These are phyloP conservation scores for Luidia sarsii DNA, from an alignment of 53 echinoderm and acorn worm species.

Conservation along the genomic window DNA sequence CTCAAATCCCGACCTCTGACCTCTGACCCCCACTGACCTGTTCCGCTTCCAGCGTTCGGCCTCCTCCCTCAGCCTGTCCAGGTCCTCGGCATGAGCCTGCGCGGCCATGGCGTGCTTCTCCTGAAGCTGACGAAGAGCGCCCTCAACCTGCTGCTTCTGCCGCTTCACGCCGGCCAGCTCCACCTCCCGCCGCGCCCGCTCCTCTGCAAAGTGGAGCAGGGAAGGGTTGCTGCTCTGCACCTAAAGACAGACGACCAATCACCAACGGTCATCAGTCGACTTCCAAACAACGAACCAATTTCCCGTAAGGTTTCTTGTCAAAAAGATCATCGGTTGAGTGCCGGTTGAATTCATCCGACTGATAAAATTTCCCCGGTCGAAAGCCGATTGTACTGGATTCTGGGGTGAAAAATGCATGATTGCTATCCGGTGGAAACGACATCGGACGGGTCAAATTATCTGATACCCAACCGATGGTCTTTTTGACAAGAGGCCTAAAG, in stretches of 20 bases:
- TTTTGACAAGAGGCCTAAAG: no score
- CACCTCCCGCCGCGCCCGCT: conserved; percentile 91
- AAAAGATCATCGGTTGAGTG: no score
- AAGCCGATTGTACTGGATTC: no score
- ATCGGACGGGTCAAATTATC: no score
- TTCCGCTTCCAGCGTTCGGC: conserved; percentile 91
- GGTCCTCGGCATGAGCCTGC: conserved; percentile 74
- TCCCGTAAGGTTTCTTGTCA: no score
- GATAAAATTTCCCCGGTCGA: no score
- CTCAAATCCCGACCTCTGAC: not conserved
- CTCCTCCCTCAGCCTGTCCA: conserved; percentile 84
- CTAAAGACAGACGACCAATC: conserved; percentile 6
- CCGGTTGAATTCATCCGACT: no score
- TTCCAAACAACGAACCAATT: no score
- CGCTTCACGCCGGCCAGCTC: conserved; percentile 73
- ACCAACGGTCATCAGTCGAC: no score
- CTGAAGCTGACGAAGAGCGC: conserved; percentile 93
- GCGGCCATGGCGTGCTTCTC: conserved; percentile 83
- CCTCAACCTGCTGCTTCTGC: conserved; percentile 92
- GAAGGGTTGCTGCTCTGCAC: conserved; percentile 69
- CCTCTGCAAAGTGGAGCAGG: conserved; percentile 92
- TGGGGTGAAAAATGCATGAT: no score
- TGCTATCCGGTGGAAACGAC: no score
- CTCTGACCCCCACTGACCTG: conserved; percentile 69
- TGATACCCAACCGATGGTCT: no score